Percentiles rank a stretch among this genome's conserved stretches.
Conservation (phyloP, 1,140 invertebrate genomes). For the Drosophila fuyamai region DNA sequence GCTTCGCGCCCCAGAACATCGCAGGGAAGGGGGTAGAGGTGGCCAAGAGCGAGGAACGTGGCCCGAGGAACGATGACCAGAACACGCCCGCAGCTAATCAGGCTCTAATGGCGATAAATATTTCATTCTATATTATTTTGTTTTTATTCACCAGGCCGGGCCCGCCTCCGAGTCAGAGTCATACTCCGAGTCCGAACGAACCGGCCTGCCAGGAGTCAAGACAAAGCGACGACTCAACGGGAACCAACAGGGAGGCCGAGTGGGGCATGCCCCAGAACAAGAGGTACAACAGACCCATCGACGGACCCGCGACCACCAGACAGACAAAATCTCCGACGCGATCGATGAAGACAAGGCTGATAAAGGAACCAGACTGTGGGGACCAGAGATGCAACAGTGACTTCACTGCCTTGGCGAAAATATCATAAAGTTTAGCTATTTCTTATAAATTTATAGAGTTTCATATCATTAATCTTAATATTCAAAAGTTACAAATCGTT, state of each 20-base stretch:
- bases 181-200: not conserved
- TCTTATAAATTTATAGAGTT: not conserved
- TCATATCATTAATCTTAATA: too few species aligned
- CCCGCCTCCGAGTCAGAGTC: slow-evolving; percentile 30
- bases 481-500: too few species aligned
- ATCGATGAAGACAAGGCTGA: slow-evolving; percentile 65
- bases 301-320: slow-evolving; percentile 13
- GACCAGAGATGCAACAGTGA: slow-evolving; percentile 18
- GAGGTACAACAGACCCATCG: slow-evolving; percentile 3
- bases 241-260: slow-evolving; percentile 19
- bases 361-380: slow-evolving; percentile 22
- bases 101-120: slow-evolving; percentile 82
- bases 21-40: not conserved
- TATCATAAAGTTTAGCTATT: not conserved
- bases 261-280: slow-evolving; percentile 26
- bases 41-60: slow-evolving; percentile 6
- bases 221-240: slow-evolving; percentile 51
- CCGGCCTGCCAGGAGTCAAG: slow-evolving; percentile 33
- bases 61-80: slow-evolving; percentile 14
- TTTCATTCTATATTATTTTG: slow-evolving; percentile 75
- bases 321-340: slow-evolving; percentile 59
- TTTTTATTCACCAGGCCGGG: slow-evolving; percentile 37
- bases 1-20: slow-evolving; percentile 5
- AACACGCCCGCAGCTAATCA: slow-evolving; percentile 79
- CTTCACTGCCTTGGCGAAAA: too few species aligned